These are phyloP conservation scores for Carcharodon carcharias DNA, from an alignment of 2,797 vertebrate genomes.

Conservation along the genomic window DNA sequence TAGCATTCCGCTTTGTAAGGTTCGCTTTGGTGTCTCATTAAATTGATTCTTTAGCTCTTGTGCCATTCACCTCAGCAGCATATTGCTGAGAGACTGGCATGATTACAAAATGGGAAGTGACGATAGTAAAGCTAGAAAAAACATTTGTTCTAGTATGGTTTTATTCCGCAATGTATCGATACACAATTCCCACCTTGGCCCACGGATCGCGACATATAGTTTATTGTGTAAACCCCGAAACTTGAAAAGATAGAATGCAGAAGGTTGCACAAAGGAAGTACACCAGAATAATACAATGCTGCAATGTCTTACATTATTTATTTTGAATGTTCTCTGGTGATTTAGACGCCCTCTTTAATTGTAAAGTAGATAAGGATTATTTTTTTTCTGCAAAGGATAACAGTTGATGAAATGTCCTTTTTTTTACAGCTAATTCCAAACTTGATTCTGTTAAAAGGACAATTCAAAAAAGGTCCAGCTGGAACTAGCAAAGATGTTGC, in stretches of 20 bases:
- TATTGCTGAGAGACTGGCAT: neutral
- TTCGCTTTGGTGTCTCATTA: neutral
- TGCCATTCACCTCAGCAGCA: neutral
- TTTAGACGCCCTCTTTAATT: neutral
- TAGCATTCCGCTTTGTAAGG: neutral
- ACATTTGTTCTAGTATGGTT: neutral
- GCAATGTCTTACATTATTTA: conserved; percentile 15
- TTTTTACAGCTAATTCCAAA: neutral
- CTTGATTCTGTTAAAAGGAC: neutral
- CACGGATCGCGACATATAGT: neutral
- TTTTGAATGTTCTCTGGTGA: neutral
- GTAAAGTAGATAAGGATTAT: neutral
- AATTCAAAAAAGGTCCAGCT: neutral
- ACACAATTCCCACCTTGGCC: neutral
- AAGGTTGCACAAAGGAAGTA: neutral
- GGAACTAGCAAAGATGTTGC: no score
- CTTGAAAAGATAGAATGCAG: neutral
- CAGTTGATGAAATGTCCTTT: neutral
- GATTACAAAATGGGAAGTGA: neutral
- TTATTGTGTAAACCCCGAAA: neutral
- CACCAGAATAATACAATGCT: neutral
- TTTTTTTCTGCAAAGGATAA: neutral
- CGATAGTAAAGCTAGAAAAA: neutral
- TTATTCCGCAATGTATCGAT: neutral
- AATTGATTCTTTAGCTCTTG: neutral